Base-by-base conservation (phyloP, 2,888 invertebrate genomes). In the Halictus ligatus region DNA sequence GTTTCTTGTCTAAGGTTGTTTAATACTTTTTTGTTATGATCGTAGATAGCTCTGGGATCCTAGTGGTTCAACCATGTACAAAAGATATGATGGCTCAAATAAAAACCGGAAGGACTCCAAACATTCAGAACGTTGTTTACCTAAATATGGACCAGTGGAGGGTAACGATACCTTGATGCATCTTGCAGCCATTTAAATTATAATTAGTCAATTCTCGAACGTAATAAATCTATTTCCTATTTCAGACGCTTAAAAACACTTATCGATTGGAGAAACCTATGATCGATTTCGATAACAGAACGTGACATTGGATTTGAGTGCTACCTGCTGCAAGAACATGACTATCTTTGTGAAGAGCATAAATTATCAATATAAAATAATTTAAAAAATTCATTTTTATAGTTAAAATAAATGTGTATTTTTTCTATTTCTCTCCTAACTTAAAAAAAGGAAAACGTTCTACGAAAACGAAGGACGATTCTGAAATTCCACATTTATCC, bases 51-150 rank as follows among this genome's bases (percentile, higher is more conserved):
- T 78, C 81, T 75, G 93, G 92, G 60, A 82, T 86, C 40, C 85
- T 94, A 8, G 69, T 92, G 7, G 73, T 95, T 25, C 69, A 88
- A 48, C 95, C 96, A 0, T 88, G 95, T 40, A 85, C 93, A 12
- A 92, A 92, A 72, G 90, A 94, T 50, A 92, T 93, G 80, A 89
- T 89, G 67, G 92, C 93, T 43, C 85, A 89, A 78, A 87, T 85
- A 3, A 92, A 88, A 60, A 78, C 88, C 0, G 93, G 93, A 54
- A 90, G 92, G 1, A 93, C 88, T 25, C 93, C 93, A 0, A 96
- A 96, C 90, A 95, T 96, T 80, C 97, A 97, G 94, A 96, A 96
- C 89, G 95, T 97, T 1, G 95, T 96, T 0, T 95, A 96, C 21
- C 94, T 97, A 2, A 96, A 96, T 78, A 96, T 96, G 95, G 91